Evolutionary conservation across 2,888 invertebrate genomes (phyloP), one percentile per base, ranked within the genome.

Genomic region (Drosophila nr. medialis): DNA sequence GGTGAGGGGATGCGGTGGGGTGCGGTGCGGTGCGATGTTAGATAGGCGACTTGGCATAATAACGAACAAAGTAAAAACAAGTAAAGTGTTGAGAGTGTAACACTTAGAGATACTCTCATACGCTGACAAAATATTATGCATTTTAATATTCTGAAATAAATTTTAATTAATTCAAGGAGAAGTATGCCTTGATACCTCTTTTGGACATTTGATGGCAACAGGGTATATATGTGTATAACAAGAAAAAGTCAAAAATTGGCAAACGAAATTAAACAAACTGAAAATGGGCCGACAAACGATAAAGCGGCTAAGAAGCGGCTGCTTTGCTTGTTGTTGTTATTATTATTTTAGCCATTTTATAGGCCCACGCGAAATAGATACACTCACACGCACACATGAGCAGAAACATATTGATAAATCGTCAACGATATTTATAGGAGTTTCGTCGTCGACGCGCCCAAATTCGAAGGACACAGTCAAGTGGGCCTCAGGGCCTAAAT

Each of bases 391-490:
- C 42, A 24, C 36, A 45, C 38, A 42, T 42, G 32, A 15, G 5
- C 13, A 58, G 45, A 36, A 32, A 56, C 68, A 63, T 71, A 73
- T 61, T 80, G 80, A 83, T 83, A 86, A 84, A 84, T 84, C 80
- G 86, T 72, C 75, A 78, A 72, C 73, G 86, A 78, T 84, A 84
- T 84, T 86, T 86, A 83, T 84, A 81, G 86, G 82, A 84, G 86
- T 83, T 84, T 77, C 81, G 83, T 77, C 75, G 72, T 51, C 60
- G 81, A 77, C 80, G 83, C 83, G 74, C 72, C 75, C 83, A 72
- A 72, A 72, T 56, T 63, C 71, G 79, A 85, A 80, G 80, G 80
- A 80, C 83, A 72, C 60, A 18, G 59, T 40, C 55, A 60, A 49
- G 38, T 62, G 71, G 61, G 63, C 73, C 63, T 50, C 50, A 51